Evolutionary conservation across 2,888 invertebrate species (phyloP).

Genomic region (Pheosia gnoma): DNA sequence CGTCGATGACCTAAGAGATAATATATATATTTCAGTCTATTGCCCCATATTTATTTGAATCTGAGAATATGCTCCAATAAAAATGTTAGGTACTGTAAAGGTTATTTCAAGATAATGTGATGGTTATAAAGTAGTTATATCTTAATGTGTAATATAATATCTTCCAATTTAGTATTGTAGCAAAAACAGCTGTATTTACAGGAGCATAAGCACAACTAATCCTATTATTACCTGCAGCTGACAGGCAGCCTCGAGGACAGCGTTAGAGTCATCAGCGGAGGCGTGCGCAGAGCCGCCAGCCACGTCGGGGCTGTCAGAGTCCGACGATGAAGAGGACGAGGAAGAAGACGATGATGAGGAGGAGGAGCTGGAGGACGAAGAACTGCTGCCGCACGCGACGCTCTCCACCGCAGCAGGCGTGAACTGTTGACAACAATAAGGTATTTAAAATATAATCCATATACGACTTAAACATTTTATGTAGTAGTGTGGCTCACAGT

Average conservation of each 20-base stretch:
- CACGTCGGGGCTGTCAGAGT: slow-evolving; percentile 75
- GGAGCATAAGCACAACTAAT: slow-evolving; percentile 16
- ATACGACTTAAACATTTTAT: background rate
- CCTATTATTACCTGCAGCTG: slow-evolving; percentile 77
- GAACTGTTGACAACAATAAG: slow-evolving; percentile 53
- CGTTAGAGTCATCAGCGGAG: slow-evolving; percentile 81
- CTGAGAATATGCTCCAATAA: background rate
- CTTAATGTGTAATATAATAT: too few relatives aligned
- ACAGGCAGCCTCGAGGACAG: slow-evolving; percentile 83
- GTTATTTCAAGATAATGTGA: too few relatives aligned
- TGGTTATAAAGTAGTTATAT: too few relatives aligned
- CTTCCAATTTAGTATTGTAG: too few relatives aligned
- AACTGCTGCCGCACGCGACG: slow-evolving; percentile 72
- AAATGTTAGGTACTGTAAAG: background rate
- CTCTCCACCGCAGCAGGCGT: slow-evolving; percentile 67
- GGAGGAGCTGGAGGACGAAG: slow-evolving; percentile 73
- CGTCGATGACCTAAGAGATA: slow-evolving; percentile 86
- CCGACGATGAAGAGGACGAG: slow-evolving; percentile 76
- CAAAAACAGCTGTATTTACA: too few relatives aligned
- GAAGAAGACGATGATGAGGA: slow-evolving; percentile 77
- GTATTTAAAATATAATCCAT: background rate
- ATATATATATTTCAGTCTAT: slow-evolving; percentile 30
- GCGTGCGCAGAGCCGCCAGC: slow-evolving; percentile 69
- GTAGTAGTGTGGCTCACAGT: background rate
- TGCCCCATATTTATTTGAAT: slow-evolving; percentile 16